Base-by-base conservation (phyloP, 2,797 vertebrate genomes). In the Emydoidea blandingii region DNA sequence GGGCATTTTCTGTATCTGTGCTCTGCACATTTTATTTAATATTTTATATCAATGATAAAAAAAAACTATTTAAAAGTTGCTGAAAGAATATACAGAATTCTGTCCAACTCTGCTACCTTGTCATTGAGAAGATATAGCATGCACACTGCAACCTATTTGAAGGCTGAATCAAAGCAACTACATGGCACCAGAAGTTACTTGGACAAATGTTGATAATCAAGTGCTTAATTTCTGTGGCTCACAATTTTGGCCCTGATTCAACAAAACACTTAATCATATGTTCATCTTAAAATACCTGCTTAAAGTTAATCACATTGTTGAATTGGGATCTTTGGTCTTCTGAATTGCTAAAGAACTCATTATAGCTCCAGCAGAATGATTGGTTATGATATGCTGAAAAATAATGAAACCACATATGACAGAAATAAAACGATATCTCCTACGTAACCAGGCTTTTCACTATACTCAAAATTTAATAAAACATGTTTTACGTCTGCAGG, bases 381-480 rank as follows among this genome's bases (percentile, higher is more conserved):
- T 90, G 72, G 47, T 91, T 95, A 65, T 86, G 74, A 90, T 72
- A 7, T 41, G n/a, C 1, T 3, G 3, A 34, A 53, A 15, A 68
- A 54, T 21, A 50, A 57, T 80, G 86, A 96, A 93, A 92, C 29
- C 18, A 83, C 34, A 87, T 34, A 3, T 79, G 54, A 85, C 50
- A 41, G 86, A 84, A 86, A 41, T 41, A 86, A 80, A 94, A 84
- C 54, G 1, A 53, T 89, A 27, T 49, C 34, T 93, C 91, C 79
- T 81, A 44, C 85, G 47, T 95, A 91, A 80, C 54, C 87, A 87
- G 57, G 56, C 3, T 93, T 94, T 88, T 90, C 41, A 68, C 83
- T 88, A 79, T 93, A 57, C 59, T 80, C 34, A 65, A 83, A 92
- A 94, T 96, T 95, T 94, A 92, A 89, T 93, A 91, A 93, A 97